Percentiles rank a stretch among this genome's conserved stretches.
phyloP scores from a whole-genome alignment of 64 coral and sea anemone genomes.

The Acropora tenuis region DNA sequence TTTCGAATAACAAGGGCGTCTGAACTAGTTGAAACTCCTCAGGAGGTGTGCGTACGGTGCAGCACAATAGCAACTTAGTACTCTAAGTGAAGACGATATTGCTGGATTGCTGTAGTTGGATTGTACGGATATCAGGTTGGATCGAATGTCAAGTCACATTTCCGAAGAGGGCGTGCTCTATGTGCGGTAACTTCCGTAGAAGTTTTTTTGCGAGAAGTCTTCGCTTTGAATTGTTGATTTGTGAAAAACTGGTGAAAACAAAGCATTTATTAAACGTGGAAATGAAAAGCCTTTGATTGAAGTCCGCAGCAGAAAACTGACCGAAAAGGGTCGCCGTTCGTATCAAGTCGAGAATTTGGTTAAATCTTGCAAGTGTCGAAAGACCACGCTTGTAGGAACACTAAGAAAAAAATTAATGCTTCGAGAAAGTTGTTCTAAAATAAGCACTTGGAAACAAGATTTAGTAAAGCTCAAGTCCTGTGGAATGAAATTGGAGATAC shows the following conservation, averaged over 20 bases:
- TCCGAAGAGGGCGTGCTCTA: too few relatives aligned
- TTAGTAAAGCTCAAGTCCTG: slow-evolving; percentile 62
- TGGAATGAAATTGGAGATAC: slow-evolving; percentile 35
- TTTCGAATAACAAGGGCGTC: too few relatives aligned
- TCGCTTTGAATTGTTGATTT: neutral
- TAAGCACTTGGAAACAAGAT: neutral
- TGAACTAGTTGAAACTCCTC: too few relatives aligned
- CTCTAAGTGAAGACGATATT: too few relatives aligned
- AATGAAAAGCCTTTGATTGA: too few relatives aligned
- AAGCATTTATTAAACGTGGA: neutral
- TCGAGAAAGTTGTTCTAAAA: slow-evolving; percentile 20
- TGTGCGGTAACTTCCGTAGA: too few relatives aligned
- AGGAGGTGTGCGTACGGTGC: too few relatives aligned
- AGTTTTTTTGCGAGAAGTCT: neutral
- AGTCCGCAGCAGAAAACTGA: too few relatives aligned
- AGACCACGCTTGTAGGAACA: slow-evolving; percentile 20
- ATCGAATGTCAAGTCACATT: too few relatives aligned
- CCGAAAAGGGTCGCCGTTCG: neutral
- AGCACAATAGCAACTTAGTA: too few relatives aligned
- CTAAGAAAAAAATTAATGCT: slow-evolving; percentile 50
- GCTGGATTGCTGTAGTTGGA: too few relatives aligned
- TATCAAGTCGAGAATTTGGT: slow-evolving; percentile 25
- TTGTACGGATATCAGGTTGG: too few relatives aligned
- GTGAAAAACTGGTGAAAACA: neutral
- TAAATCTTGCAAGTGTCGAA: slow-evolving; percentile 33